Evolutionary conservation across 2,113 vertebrate genomes (phyloP), one percentile per base, ranked within the genome.

Genomic region (Aspidoscelis tigris): DNA sequence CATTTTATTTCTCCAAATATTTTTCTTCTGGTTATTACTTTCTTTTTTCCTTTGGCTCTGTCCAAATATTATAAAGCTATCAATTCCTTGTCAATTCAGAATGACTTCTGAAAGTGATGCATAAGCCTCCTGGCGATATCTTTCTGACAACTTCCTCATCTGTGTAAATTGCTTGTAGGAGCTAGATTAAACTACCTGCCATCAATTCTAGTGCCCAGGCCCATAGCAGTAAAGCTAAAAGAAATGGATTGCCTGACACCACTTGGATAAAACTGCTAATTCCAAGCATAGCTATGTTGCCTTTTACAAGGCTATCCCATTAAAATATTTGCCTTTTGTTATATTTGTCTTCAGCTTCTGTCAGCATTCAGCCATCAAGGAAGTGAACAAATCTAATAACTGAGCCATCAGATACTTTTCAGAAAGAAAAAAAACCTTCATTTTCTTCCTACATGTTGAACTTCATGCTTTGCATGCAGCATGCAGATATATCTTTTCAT

Each of bases 31-130:
- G 3, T 71, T 80, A 44, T 1, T 88, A 1, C 0, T 77, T 9
- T 14, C 55, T 3, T 83, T 86, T 76, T 87, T 58, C 18, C 22
- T 86, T 21, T 65, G 83, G 44, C 70, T 39, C 0, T 11, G 9
- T 66, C 78, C 69, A 9, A 79, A 66, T 83, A 85, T 82, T 89
- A 78, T 3, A 87, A 90, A 85, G 3, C 0, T 84, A 76, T 83
- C 80, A 83, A 72, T 91, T 88, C 86, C 58, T 78, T 79, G 11
- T 82, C 74, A 90, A 21, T 86, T 89, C 80, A 84, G 50, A 90
- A 84, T 83, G 79, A 53, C n/a, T 88, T 83, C 72, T 89, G 87
- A 76, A 87, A 90, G 39, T 20, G 84, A 0, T 3, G 1, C 22
- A 9, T 81, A 87, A 90, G 18, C 9, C 0, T 1, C 24, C 39